Evolutionary conservation across 2,888 invertebrate species (phyloP), one percentile per base, ranked within the genome.

Genomic region (Tachina fera): DNA sequence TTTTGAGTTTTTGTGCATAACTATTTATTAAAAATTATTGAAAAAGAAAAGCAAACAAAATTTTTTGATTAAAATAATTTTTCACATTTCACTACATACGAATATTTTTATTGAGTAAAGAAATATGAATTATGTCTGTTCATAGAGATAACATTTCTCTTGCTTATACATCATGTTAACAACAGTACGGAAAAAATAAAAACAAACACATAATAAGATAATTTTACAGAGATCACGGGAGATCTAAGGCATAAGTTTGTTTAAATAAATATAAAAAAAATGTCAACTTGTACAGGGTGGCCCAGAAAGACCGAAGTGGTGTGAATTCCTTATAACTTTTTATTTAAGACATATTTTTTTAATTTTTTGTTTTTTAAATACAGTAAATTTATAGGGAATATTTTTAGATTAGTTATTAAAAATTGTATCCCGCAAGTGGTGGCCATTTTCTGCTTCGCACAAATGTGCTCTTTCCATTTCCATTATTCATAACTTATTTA

Each of bases 1-100:
- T 67, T 77, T 83, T 83, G 74, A 83, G 72, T 72, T 83, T 43
- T 77, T 31, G 60, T 5, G 51, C 53, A 72, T 41, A 60, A 43
- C 45, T 11, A 70, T 9, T 31, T 31, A 31, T 31, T 31, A 31
- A 31, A 31, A 70, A 47, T 1, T 61, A 49, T 14, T 14, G 10
- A 19, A 5, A 11, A 4, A 45, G 16, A 45, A 19, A 11, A 49
- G 19, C n/a, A 47, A 47, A 47, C 47, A 14, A 16, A 8, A 39
- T 6, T 10, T 19, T 11, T 61, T 9, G 3, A 31, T 41, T 22
- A 16, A 58, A 51, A 51, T 51, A 9, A 10, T 51, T 51, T 51
- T 16, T 16, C 31, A 9, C 14, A 16, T 16, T 16, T 13, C n/a
- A 51, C 8, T 51, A 71, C 43, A 58, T n/a, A 56, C 19, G n/a